Evolutionary conservation across 2,797 vertebrate genomes (phyloP).

Genomic region (Rhinogobio ventralis): DNA sequence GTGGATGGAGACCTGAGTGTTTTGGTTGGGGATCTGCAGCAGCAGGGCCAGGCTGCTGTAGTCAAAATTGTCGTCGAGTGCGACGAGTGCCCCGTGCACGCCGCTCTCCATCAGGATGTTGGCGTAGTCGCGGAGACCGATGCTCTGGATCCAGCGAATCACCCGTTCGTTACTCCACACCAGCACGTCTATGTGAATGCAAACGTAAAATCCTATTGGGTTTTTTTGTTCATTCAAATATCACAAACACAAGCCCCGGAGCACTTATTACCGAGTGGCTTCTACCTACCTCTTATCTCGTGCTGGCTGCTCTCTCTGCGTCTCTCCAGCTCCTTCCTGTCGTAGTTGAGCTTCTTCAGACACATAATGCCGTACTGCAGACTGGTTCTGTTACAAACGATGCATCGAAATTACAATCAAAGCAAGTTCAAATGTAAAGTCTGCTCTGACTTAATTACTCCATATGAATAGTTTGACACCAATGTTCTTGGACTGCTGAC

Average conservation of each 20-base stretch:
- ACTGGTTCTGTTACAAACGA: constrained; percentile 87
- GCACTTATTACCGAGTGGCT: not conserved
- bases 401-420: not conserved
- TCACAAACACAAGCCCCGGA: not conserved
- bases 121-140: constrained; percentile 95
- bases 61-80: constrained; percentile 97
- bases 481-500: constrained; percentile 68
- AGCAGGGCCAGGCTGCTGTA: constrained; percentile 96
- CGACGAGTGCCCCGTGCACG: constrained; percentile 95
- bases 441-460: not conserved
- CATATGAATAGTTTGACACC: not conserved
- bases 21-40: constrained; percentile 97
- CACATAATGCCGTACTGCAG: constrained; percentile 98
- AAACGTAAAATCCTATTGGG: not conserved
- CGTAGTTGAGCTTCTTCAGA: constrained; percentile 98
- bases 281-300: constrained; percentile 91
- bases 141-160: constrained; percentile 97
- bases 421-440: not conserved
- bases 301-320: constrained; percentile 94
- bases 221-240: not conserved
- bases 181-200: constrained; percentile 83
- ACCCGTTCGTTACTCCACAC: constrained; percentile 98
- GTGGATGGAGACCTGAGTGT: constrained; percentile 87
- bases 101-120: constrained; percentile 96
- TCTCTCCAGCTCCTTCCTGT: constrained; percentile 97